Conservation (phyloP, 2,888 invertebrate genomes). For the Phaonia tiefii region DNA sequence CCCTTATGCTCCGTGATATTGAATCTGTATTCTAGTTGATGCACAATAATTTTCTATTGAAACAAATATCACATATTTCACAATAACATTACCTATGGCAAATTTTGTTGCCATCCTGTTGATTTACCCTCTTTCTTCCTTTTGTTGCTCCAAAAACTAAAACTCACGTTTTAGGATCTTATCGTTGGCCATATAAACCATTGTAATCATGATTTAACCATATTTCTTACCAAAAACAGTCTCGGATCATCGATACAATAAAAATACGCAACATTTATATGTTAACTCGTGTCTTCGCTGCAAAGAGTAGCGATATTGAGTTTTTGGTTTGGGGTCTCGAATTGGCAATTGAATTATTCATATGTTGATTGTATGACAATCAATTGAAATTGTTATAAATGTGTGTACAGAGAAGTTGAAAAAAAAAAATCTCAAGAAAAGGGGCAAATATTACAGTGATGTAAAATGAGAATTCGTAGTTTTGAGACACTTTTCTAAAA, state of each 20-base stretch:
- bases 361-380: constrained; percentile 79
- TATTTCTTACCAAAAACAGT: constrained; percentile 46
- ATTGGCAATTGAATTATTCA: constrained; percentile 77
- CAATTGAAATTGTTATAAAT: constrained; percentile 79
- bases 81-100: too few species aligned
- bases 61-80: too few species aligned
- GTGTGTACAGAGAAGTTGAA: constrained; percentile 50
- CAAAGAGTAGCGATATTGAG: constrained; percentile 40
- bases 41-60: too few species aligned
- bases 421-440: constrained; percentile 18
- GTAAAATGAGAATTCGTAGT: neutral
- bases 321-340: constrained; percentile 31
- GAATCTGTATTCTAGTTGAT: too few species aligned
- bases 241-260: constrained; percentile 15
- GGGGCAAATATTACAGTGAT: neutral
- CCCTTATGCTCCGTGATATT: too few species aligned
- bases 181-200: constrained; percentile 36
- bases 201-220: constrained; percentile 66
- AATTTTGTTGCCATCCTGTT: too few species aligned
- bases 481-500: too few species aligned
- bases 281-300: constrained; percentile 58
- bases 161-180: constrained; percentile 56
- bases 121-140: constrained; percentile 42
- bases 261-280: constrained; percentile 60
- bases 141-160: constrained; percentile 44